Percentiles rank a stretch among this genome's conserved stretches.
These are phyloP conservation scores for Electrona antarctica DNA, from an alignment of 2,113 vertebrate species.

Conservation along the genomic window DNA sequence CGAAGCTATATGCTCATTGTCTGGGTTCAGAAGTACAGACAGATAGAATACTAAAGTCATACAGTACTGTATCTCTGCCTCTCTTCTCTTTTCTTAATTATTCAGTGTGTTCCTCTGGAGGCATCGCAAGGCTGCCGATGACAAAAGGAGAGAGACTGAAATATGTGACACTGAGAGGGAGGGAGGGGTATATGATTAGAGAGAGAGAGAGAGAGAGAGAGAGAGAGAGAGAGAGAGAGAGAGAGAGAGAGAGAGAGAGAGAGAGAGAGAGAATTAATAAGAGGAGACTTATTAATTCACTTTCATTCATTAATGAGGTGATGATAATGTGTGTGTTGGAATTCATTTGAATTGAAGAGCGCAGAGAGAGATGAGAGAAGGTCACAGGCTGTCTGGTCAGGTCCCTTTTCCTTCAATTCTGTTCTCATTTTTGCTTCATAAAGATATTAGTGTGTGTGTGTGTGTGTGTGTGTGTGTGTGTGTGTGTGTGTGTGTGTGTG, in stretches of 20 bases:
- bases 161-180: background rate
- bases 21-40: background rate
- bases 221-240: background rate
- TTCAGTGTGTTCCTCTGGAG: conserved; percentile 42
- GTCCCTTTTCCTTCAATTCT: too few relatives aligned
- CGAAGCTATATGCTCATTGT: background rate
- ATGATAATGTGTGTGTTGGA: conserved; percentile 25
- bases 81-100: conserved; percentile 55
- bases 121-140: conserved; percentile 6
- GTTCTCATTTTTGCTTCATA: conserved; percentile 2
- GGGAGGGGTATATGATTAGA: background rate
- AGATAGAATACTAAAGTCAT: background rate
- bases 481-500: too few relatives aligned
- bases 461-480: too few relatives aligned
- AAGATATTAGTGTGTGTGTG: background rate
- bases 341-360: conserved; percentile 30
- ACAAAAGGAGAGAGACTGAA: conserved; percentile 9
- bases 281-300: conserved; percentile 2
- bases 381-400: background rate
- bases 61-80: conserved; percentile 16
- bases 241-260: background rate
- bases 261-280: background rate
- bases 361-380: conserved; percentile 14
- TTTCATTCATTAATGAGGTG: conserved; percentile 24
- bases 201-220: background rate